These are phyloP conservation scores for Rallus limicola DNA, from an alignment of 2,113 vertebrate species.

Conservation along the genomic window DNA sequence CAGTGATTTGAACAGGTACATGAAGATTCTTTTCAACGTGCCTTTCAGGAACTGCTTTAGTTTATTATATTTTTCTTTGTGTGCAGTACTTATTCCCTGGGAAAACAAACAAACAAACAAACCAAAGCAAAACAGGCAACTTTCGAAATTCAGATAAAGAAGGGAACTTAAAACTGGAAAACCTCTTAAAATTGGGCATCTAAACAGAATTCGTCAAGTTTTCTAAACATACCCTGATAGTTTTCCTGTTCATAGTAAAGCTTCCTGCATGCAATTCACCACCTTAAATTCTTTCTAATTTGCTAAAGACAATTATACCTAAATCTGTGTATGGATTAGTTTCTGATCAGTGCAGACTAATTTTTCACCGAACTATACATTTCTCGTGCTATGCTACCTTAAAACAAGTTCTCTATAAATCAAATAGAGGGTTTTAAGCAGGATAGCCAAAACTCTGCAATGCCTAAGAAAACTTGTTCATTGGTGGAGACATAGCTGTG, in stretches of 20 bases:
- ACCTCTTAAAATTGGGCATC: not conserved
- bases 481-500: not conserved
- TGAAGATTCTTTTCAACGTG: not conserved
- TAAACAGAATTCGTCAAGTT: not conserved
- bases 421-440: not conserved
- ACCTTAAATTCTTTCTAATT: not conserved
- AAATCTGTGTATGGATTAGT: not conserved
- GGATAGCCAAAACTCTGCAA: not conserved
- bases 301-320: not conserved
- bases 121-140: too few species aligned
- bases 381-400: not conserved
- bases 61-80: not conserved
- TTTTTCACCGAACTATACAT: not conserved
- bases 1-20: not conserved
- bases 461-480: not conserved
- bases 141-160: not conserved
- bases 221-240: not conserved
- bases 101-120: too few species aligned
- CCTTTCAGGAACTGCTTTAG: not conserved
- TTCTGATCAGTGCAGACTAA: not conserved
- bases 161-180: not conserved
- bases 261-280: not conserved
- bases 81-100: not conserved
- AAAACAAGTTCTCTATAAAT: not conserved
- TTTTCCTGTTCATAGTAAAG: not conserved